Conservation (phyloP, 2,888 invertebrate genomes). For the Rhamphomyia laevipes region DNA sequence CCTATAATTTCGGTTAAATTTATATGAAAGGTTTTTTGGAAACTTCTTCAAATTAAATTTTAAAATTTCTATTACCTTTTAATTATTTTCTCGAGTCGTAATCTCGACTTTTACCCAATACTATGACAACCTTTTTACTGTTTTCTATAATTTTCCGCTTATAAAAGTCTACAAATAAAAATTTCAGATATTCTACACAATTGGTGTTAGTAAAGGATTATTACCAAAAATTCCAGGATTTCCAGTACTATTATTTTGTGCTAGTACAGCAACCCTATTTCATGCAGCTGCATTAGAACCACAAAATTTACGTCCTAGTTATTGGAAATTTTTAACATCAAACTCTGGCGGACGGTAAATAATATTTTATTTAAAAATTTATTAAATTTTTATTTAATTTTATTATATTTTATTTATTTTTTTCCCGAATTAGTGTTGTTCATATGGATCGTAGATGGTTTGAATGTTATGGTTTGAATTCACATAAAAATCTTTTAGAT, state of each 20-base stretch:
- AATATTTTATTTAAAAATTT: not conserved
- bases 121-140: too few relatives aligned
- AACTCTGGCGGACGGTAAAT: slow-evolving; percentile 58
- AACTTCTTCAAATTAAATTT: too few relatives aligned
- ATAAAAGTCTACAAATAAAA: too few relatives aligned
- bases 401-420: slow-evolving; percentile 5
- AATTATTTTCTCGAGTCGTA: not conserved
- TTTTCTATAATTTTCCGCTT: too few relatives aligned
- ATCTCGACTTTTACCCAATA: not conserved
- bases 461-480: slow-evolving; percentile 48
- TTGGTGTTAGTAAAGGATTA: slow-evolving; percentile 51
- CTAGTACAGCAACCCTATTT: slow-evolving; percentile 65
- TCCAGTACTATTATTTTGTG: slow-evolving; percentile 57
- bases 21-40: too few relatives aligned
- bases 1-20: too few relatives aligned
- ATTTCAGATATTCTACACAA: slow-evolving; percentile 53
- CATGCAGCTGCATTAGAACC: slow-evolving; percentile 71
- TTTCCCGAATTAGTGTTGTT: slow-evolving; percentile 4
- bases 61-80: too few relatives aligned
- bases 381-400: not conserved
- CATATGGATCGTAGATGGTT: slow-evolving; percentile 39
- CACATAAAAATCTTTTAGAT: slow-evolving; percentile 39
- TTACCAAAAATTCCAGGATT: slow-evolving; percentile 60
- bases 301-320: slow-evolving; percentile 63
- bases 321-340: slow-evolving; percentile 66